Evolutionary conservation across 2,797 vertebrate genomes (phyloP), one percentile per base, ranked within the genome.

Genomic region (Morelia viridis): DNA sequence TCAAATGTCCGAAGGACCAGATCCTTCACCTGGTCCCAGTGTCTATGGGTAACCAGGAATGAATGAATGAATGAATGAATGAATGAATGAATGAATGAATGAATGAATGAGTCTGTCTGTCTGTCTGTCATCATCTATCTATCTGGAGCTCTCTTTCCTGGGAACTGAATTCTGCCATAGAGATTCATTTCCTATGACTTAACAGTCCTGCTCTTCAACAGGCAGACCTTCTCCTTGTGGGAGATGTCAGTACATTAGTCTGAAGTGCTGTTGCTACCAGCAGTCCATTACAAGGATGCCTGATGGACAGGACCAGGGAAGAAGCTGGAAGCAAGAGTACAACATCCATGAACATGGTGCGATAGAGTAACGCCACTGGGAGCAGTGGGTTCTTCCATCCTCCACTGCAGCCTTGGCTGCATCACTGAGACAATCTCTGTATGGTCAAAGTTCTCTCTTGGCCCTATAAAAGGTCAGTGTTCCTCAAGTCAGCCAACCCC

Each of bases 11-110:
- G 94, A 87, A 98, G 97, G 65, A 98, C 91, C 95, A 98, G 97
- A 15, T 98, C 96, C 28, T 97, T 97, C 93, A 99, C 97, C 95
- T 98, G 98, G 80, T 97, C 96, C 98, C 98, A 99, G 95, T 99
- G 99, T 94, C 99, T 99, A 90, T 0, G 71, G 85, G 28, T 83
- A 31, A 57, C 17, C 56, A 41, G 46, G 3, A 10, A 46, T 80
- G 35, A 41, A 76, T 41, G 17, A 19, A 41, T 41, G 2, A 35
- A 71, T 31, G 13, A 13, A 65, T 68, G 5, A 13, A n/a, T n/a
- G 12, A 13, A 64, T 11, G 62, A 61, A 65, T 35, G 5, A 15
- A n/a, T 31, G 12, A 31, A 65, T 5, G 64, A 62, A 65, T 35
- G 5, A 15, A n/a, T 31, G 12, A 31, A 65, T 5, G 64, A 62